Percentiles rank a stretch among this genome's conserved stretches.
Evolutionary conservation across 1,140 invertebrate species (phyloP).

Genomic region (Solenopsis fugax): DNA sequence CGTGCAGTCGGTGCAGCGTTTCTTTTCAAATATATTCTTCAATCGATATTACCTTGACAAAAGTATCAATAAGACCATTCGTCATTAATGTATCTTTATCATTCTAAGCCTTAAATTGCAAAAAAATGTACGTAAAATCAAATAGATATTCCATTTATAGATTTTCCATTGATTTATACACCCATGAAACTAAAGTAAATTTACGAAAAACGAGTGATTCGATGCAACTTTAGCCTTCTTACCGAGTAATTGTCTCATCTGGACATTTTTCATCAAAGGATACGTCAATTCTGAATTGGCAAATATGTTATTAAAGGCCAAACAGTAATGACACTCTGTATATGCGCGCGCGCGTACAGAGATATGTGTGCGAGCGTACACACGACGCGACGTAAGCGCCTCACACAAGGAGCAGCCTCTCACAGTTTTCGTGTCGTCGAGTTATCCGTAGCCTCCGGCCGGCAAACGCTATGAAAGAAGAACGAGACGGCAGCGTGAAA

Average conservation of each 20-base stretch:
- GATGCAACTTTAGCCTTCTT: background rate
- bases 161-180: background rate
- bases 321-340: background rate
- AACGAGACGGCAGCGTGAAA: conserved; percentile 75
- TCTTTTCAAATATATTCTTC: background rate
- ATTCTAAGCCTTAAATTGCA: background rate
- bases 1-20: too few species aligned
- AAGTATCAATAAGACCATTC: background rate
- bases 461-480: conserved; percentile 72
- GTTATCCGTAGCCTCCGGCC: conserved; percentile 66
- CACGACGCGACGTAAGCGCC: background rate
- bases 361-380: too few species aligned
- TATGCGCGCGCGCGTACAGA: background rate
- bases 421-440: conserved; percentile 52
- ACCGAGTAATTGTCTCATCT: background rate
- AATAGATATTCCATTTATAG: background rate
- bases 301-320: background rate
- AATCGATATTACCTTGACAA: background rate
- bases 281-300: background rate
- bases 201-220: background rate
- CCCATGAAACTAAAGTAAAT: background rate
- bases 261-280: background rate
- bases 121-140: background rate
- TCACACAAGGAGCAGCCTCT: conserved; percentile 31
- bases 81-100: background rate